Percentiles rank a stretch among this genome's conserved stretches.
Conservation (phyloP, 2,888 invertebrate species). For the Drosophila austrosaltans region DNA sequence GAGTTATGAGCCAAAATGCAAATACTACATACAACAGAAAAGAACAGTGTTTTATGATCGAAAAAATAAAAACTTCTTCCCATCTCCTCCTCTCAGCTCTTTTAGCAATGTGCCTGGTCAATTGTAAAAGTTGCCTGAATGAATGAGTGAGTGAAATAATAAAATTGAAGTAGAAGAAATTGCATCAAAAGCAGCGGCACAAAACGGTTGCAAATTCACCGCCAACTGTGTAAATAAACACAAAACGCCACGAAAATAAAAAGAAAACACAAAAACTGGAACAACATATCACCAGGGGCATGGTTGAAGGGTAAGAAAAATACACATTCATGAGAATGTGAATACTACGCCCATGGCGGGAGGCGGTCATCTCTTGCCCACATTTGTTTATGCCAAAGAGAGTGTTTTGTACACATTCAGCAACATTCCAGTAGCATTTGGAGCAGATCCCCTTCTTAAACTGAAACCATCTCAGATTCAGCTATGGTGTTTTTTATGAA, state of each 20-base stretch:
- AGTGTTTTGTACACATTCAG: constrained; percentile 41
- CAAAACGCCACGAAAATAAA: not conserved
- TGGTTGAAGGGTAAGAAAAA: constrained; percentile 1
- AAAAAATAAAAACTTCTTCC: not conserved
- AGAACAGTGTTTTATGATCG: constrained; percentile 57
- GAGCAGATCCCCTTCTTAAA: not conserved
- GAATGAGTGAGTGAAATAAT: constrained; percentile 20
- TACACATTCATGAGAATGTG: constrained; percentile 6
- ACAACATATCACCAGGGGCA: not conserved
- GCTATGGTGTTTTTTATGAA: not conserved
- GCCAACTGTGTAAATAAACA: constrained; percentile 72
- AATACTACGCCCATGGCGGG: not conserved
- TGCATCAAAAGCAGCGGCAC: constrained; percentile 6
- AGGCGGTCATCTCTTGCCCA: constrained; percentile 34
- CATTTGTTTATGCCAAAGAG: constrained; percentile 64
- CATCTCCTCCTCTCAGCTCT: no score
- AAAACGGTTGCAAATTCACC: constrained; percentile 57
- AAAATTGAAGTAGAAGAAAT: constrained; percentile 37
- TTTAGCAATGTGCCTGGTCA: not conserved
- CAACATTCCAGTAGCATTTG: constrained; percentile 8
- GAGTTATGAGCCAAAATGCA: constrained; percentile 79
- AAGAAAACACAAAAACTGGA: not conserved
- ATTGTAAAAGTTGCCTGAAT: constrained; percentile 35
- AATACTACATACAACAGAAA: constrained; percentile 58
- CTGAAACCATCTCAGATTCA: not conserved